Percentiles rank a stretch among this genome's conserved stretches.
These are phyloP conservation scores for Prosapia bicincta DNA, from an alignment of 2,888 invertebrate genomes.

Conservation along the genomic window DNA sequence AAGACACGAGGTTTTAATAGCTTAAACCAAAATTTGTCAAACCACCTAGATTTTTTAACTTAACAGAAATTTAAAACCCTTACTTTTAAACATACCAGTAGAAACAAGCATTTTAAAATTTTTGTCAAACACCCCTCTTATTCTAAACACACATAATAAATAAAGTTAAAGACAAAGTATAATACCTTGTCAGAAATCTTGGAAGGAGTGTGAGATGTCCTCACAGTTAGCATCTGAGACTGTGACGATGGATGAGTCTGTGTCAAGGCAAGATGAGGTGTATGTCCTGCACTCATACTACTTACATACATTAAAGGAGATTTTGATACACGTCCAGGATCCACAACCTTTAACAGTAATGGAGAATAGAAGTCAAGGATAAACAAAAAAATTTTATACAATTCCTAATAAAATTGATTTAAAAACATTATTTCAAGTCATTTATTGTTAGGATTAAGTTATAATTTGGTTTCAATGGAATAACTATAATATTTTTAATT, in stretches of 20 bases:
- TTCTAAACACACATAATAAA: conserved; percentile 4
- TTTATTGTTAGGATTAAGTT: no score
- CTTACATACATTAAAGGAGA: conserved; percentile 5
- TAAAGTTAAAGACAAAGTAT: conserved; percentile 7
- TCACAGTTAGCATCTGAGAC: conserved; percentile 30
- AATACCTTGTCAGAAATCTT: conserved; percentile 22
- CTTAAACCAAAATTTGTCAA: no score
- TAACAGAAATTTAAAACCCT: no score
- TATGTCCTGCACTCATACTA: conserved; percentile 2
- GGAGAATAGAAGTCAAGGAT: background rate
- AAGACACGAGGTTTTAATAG: no score
- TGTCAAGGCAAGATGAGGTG: conserved; percentile 31
- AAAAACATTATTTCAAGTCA: no score
- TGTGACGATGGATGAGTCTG: conserved; percentile 13
- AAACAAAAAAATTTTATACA: no score
- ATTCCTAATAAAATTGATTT: no score
- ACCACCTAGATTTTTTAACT: no score
- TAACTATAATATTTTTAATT: no score
- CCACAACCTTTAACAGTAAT: conserved; percentile 23
- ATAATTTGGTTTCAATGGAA: no score
- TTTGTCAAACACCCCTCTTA: background rate
- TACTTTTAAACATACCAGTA: no score
- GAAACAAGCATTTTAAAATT: no score
- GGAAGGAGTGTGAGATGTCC: conserved; percentile 30
- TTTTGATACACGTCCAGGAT: conserved; percentile 26